Conservation (phyloP, 2,888 invertebrate species). For the Melolontha melolontha region DNA sequence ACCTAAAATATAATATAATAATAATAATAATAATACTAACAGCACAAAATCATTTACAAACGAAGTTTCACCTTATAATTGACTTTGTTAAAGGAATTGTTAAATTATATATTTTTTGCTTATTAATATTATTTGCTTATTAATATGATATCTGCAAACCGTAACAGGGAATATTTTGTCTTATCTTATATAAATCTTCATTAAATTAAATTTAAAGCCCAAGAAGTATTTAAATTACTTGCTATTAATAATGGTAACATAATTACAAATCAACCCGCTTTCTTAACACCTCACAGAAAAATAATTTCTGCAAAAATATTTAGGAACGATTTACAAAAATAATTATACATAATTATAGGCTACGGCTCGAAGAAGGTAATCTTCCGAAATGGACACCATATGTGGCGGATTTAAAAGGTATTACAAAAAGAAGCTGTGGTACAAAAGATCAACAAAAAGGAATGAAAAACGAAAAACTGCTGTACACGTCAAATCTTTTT, state of each 20-base stretch:
- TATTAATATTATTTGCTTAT: no score
- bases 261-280: not conserved
- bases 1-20: no score
- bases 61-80: no score
- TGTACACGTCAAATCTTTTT: conserved; percentile 1
- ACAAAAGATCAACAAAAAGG: not conserved
- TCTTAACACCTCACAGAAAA: conserved; percentile 21
- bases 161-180: no score
- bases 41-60: no score
- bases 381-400: conserved; percentile 26
- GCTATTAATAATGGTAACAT: not conserved
- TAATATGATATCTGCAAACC: no score
- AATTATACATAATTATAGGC: conserved; percentile 41
- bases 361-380: conserved; percentile 11
- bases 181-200: no score
- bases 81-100: no score
- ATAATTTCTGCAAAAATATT: conserved; percentile 24
- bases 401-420: conserved; percentile 27
- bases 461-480: conserved; percentile 7
- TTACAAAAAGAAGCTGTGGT: conserved; percentile 1
- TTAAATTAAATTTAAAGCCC: conserved; percentile 10
- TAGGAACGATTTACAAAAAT: conserved; percentile 36
- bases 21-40: no score
- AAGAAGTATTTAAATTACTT: conserved; percentile 7
- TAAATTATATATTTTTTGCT: no score